These are phyloP conservation scores for Synchiropus splendidus DNA, from an alignment of 2,113 vertebrate genomes.

Conservation along the genomic window DNA sequence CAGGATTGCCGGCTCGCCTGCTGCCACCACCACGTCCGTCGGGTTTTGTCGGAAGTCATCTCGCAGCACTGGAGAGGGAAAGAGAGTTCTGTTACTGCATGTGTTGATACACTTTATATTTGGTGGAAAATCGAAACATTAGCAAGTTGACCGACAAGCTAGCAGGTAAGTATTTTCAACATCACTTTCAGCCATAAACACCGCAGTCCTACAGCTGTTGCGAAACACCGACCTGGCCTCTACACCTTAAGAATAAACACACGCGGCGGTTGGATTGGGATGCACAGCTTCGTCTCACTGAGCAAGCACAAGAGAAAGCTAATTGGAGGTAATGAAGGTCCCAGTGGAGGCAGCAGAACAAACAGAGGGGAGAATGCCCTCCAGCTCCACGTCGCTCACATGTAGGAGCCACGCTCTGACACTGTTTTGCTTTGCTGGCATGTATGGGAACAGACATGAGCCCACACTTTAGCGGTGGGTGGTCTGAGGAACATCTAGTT, in stretches of 20 bases:
- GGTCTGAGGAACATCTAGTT: conserved; percentile 42
- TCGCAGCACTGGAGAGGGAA: conserved; percentile 73
- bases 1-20: conserved; percentile 90
- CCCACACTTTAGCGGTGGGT: conserved; percentile 21
- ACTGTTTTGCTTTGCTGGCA: conserved; percentile 18
- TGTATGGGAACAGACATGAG: conserved; percentile 5
- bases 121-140: no score
- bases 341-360: conserved; percentile 56
- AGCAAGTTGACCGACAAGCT: no score
- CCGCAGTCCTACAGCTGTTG: no score
- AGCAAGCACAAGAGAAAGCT: conserved; percentile 43
- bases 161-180: no score
- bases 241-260: no score
- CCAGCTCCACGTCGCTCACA: conserved; percentile 60
- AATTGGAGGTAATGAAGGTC: conserved; percentile 65
- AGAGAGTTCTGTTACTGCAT: not conserved
- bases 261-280: conserved; percentile 2
- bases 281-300: conserved; percentile 39
- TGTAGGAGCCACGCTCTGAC: conserved; percentile 34
- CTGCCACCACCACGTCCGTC: conserved; percentile 91
- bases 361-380: conserved; percentile 58
- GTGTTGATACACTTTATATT: not conserved
- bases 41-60: conserved; percentile 98
- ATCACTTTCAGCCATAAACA: no score
- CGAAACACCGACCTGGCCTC: no score